Conservation (phyloP, 2,113 vertebrate species). For the Pseudorasbora parva region DNA sequence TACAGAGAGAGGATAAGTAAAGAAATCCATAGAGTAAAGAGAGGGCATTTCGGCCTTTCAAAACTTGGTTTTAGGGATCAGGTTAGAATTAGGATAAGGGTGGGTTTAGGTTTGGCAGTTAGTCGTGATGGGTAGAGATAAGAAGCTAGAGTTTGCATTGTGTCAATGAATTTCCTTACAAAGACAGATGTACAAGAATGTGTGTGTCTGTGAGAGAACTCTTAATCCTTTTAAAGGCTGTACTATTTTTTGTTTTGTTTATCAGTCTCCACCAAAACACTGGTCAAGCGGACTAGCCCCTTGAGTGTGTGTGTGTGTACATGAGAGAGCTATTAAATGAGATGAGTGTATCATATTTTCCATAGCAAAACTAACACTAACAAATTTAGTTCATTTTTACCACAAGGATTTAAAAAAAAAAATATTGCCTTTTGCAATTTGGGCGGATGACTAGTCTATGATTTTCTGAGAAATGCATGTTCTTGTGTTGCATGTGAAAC, state of each 20-base stretch:
- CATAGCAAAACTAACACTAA: background rate
- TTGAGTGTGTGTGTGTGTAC: background rate
- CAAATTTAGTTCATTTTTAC: background rate
- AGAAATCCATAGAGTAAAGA: background rate
- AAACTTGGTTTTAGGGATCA: too few relatives aligned
- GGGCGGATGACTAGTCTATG: background rate
- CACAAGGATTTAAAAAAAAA: background rate
- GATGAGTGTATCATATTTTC: background rate
- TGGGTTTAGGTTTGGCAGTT: too few relatives aligned
- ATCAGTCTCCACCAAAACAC: background rate
- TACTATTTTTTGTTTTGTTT: conserved; percentile 20
- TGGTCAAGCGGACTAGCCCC: background rate
- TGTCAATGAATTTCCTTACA: too few relatives aligned
- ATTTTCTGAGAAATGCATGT: background rate
- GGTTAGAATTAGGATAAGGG: too few relatives aligned
- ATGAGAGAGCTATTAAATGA: background rate
- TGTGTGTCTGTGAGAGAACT: background rate
- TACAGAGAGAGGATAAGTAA: background rate
- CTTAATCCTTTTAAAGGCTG: background rate
- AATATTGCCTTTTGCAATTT: background rate
- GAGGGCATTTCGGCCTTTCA: too few relatives aligned
- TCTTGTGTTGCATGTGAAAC: conserved; percentile 28
- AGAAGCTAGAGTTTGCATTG: too few relatives aligned
- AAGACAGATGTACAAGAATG: too few relatives aligned
- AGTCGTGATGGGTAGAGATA: too few relatives aligned